Evolutionary conservation across 2,113 vertebrate species (phyloP), one percentile per base, ranked within the genome.

Genomic region (Phodopus roborovskii): DNA sequence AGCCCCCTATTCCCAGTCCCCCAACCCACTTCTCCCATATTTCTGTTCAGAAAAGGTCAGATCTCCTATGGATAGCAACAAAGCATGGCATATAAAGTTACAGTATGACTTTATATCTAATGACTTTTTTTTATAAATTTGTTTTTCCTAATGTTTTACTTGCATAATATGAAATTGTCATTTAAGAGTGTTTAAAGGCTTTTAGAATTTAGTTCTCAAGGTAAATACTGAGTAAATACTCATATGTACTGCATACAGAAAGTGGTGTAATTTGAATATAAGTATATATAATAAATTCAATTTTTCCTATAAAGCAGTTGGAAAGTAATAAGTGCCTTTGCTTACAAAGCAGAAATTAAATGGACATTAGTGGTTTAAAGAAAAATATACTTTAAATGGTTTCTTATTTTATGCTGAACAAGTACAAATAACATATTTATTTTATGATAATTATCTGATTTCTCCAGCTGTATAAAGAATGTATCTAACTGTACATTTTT

Each of bases 301-400:
- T 95, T 89, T 73, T 48, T 50, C 26, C 86, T 96, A 24, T 45
- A 95, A 97, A 62, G 77, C 75, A n/a, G 75, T 81, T 91, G 56
- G 93, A 96, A 10, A 1, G 94, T 71, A 91, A 48, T 96, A 9
- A 75, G 73, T 95, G 26, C 66, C 22, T 62, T 94, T 97, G 19
- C 90, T 97, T 97, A 66, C 39, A 96, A 95, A 96, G 89, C 60
- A 58, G 62, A 96, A 94, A 90, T 96, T 97, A 96, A 96, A n/a
- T 10, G 94, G 5, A 79, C 68, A 92, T 95, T 87, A 79, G 60
- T 88, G 42, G 2, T 91, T 87, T 94, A 19, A 77, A 96, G 91
- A 95, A 97, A 96, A 89, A 96, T 64, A 74, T 58, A 74, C 36
- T 81, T 5, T 85, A 91, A 24, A 6, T 85, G 16, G 15, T 94